These are phyloP conservation scores for Ceratothoa steindachneri DNA, from an alignment of 2,888 invertebrate species.

Conservation along the genomic window DNA sequence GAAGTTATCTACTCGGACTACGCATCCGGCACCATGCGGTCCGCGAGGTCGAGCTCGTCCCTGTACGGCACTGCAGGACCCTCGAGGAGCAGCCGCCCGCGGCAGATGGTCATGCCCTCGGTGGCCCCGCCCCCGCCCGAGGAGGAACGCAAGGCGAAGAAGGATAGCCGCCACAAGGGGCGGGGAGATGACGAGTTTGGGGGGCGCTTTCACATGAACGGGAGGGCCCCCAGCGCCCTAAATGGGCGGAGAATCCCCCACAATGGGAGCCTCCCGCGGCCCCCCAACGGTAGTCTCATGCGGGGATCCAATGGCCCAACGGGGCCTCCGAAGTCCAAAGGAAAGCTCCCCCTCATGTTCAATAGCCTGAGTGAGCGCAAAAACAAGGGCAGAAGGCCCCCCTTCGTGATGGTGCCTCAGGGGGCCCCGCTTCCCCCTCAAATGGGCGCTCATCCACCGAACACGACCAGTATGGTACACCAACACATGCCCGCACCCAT, in stretches of 20 bases:
- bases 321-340: constrained; percentile 22
- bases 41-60: constrained; percentile 38
- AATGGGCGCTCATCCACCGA: constrained; percentile 19
- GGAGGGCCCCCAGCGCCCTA: constrained; percentile 40
- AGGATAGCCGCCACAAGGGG: constrained; percentile 22
- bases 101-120: constrained; percentile 74
- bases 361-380: constrained; percentile 40
- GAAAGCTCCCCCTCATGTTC: constrained; percentile 31
- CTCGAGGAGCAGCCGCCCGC: constrained; percentile 59
- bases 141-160: constrained; percentile 33
- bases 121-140: constrained; percentile 73
- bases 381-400: constrained; percentile 32
- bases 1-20: constrained; percentile 60
- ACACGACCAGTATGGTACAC: background rate
- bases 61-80: constrained; percentile 43
- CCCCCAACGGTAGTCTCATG: background rate
- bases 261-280: constrained; percentile 40
- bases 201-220: constrained; percentile 38
- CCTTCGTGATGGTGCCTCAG: constrained; percentile 47
- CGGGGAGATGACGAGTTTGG: constrained; percentile 26
- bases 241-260: constrained; percentile 27
- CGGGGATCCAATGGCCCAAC: background rate
- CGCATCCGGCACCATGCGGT: constrained; percentile 35
- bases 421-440: constrained; percentile 47
- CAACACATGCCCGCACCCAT: background rate